These are phyloP conservation scores for Nyctalus aviator DNA, from an alignment of 2,797 vertebrate genomes.

Conservation along the genomic window DNA sequence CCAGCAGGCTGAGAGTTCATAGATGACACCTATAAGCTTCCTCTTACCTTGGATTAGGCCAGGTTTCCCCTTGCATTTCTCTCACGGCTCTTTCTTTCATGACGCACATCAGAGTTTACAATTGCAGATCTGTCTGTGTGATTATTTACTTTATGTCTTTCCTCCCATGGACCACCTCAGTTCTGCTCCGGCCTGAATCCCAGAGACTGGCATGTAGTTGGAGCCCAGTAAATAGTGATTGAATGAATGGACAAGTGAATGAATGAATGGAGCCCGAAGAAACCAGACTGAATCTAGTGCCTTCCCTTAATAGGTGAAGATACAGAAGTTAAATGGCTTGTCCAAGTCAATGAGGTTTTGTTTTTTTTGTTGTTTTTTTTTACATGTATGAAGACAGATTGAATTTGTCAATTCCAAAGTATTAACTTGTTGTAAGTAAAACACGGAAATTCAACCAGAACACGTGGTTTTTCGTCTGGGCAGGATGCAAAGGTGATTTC, in stretches of 20 bases:
- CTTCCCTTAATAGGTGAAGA: background rate
- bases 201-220: background rate
- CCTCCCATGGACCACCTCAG: background rate
- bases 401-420: background rate
- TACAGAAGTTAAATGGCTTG: background rate
- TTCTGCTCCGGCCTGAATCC: background rate
- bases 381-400: background rate
- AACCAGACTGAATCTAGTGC: background rate
- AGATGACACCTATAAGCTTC: background rate
- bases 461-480: too few relatives aligned
- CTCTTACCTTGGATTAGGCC: background rate
- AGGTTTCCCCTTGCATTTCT: background rate
- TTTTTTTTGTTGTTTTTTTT: background rate
- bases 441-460: too few relatives aligned
- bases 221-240: background rate
- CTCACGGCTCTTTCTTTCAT: background rate
- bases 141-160: constrained; percentile 54
- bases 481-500: too few relatives aligned
- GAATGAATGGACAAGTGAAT: background rate
- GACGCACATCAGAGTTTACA: background rate
- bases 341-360: background rate
- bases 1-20: background rate
- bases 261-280: background rate
- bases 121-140: background rate
- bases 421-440: background rate